phyloP scores from a whole-genome alignment of 2,888 invertebrate species.

The Pseudococcus longispinus region DNA sequence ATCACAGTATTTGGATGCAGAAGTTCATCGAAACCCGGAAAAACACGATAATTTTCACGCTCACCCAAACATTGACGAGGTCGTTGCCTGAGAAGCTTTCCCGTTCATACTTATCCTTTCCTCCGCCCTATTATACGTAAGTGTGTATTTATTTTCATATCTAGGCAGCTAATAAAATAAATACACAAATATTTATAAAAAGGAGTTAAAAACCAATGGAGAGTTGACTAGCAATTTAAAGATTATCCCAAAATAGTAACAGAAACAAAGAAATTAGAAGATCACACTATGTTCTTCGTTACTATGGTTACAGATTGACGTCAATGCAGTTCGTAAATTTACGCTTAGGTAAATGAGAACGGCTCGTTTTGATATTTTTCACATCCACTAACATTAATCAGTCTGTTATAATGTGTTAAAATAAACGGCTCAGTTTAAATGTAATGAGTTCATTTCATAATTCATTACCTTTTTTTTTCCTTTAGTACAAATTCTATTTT shows the following conservation, averaged over 20 bases:
- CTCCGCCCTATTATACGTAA: neutral
- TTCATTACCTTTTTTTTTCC: neutral
- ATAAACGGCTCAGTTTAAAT: neutral
- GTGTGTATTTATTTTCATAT: neutral
- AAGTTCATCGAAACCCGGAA: constrained; percentile 14
- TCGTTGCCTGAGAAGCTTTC: neutral
- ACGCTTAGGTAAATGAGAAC: constrained; percentile 56
- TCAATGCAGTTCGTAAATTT: constrained; percentile 56
- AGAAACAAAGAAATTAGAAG: constrained; percentile 56
- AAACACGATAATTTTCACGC: neutral
- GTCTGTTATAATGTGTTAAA: constrained; percentile 20
- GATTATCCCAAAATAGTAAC: constrained; percentile 56
- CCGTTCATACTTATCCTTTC: neutral
- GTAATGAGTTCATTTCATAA: neutral
- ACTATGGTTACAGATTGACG: constrained; percentile 56
- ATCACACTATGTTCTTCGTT: constrained; percentile 52
- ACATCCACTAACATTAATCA: constrained; percentile 1
- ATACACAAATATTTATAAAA: constrained; percentile 30
- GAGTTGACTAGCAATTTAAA: constrained; percentile 42
- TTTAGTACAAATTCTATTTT: neutral
- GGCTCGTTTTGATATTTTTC: constrained; percentile 32
- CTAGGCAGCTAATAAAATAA: neutral
- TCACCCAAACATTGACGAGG: constrained; percentile 7
- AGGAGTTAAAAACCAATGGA: constrained; percentile 15
- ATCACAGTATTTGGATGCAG: too few species aligned